Evolutionary conservation across 2,888 invertebrate genomes (phyloP), one percentile per base, ranked within the genome.

Genomic region (Agrypnus murinus): DNA sequence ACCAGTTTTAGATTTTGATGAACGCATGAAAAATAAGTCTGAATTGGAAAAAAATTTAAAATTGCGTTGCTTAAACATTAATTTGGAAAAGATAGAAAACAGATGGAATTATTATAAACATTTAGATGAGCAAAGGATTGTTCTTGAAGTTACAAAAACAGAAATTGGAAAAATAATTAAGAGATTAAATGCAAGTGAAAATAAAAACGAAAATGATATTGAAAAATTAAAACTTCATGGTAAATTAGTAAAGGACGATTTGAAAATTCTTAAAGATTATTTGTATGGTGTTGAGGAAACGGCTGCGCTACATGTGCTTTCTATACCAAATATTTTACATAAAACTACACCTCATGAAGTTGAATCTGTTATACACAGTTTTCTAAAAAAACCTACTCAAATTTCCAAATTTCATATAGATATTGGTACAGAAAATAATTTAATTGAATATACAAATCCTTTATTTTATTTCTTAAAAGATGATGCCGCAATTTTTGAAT

Each of bases 241-340:
- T 1, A 81, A 79, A 71, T 50, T 82, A 40, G 77, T 84, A 12
- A 85, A 84, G 72, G 81, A 84, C 48, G 91, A 93, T 75, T 82
- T 92, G n/a, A 92, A 90, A 81, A 85, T 86, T 32, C 79, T 94
- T 0, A 92, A 90, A 80, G 86, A 87, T 9, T 86, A 88, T 46
- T 83, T 91, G n/a, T 92, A 92, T 88, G 89, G 90, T n/a, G 86
- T 94, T 5, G 93, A 95, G 82, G 92, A 93, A 81, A 88, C 88
- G 59, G 90, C 93, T 7, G 87, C 92, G 50, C 81, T 90, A 32
- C 87, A 89, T 78, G 87, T 89, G 69, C 85, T 95, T 60, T 87
- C 88, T 78, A 81, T 95, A 63, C 95, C 95, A 0, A 95, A 94
- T 82, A 78, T 81, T 55, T 79, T 95, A 71, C 92, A 95, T 82